phyloP scores from a whole-genome alignment of 2,113 vertebrate species.

The Stomatorhinus ivindoensis region DNA sequence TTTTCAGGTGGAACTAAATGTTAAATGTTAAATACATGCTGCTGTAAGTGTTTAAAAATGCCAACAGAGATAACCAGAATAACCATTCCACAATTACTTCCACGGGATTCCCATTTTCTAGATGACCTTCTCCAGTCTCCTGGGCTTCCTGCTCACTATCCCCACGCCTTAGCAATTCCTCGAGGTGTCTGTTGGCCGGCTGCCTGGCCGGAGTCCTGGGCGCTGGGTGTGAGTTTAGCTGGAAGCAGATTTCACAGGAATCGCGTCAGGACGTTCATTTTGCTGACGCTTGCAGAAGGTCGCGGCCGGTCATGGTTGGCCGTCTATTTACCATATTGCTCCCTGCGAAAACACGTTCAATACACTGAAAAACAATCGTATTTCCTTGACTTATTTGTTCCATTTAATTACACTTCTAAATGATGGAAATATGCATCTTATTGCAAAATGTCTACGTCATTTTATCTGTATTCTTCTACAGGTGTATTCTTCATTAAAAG shows the following conservation, averaged over 20 bases:
- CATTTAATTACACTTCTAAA: neutral
- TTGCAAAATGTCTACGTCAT: neutral
- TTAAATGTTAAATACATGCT: neutral
- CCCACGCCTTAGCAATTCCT: neutral
- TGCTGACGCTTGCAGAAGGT: slow-evolving; percentile 12
- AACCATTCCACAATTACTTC: neutral
- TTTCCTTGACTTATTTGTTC: neutral
- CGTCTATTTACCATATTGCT: neutral
- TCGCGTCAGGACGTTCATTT: slow-evolving; percentile 15
- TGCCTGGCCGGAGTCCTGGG: neutral
- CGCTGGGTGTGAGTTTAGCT: neutral
- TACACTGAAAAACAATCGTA: neutral
- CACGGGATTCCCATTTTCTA: slow-evolving; percentile 17
- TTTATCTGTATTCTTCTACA: neutral
- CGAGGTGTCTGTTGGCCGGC: neutral
- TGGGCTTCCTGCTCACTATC: neutral
- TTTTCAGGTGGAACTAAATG: neutral
- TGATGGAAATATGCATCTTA: neutral
- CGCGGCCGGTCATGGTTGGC: neutral
- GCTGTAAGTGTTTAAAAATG: neutral
- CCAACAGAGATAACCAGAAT: neutral
- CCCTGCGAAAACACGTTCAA: neutral
- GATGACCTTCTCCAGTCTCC: slow-evolving; percentile 17
- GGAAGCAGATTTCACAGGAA: slow-evolving; percentile 10
- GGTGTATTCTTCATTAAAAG: neutral